phyloP scores from a whole-genome alignment of 1,140 invertebrate genomes.

The Cydia amplana region DNA sequence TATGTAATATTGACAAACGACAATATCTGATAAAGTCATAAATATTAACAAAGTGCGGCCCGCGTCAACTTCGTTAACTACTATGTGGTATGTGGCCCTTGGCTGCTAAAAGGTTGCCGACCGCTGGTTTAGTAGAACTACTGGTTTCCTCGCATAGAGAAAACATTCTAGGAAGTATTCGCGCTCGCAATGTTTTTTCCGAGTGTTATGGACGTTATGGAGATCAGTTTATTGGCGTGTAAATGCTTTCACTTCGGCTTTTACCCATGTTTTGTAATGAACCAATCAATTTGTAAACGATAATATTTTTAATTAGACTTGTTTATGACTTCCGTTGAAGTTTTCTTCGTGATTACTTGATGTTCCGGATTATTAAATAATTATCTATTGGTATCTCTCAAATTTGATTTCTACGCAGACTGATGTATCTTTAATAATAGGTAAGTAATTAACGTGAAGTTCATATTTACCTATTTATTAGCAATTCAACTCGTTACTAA shows the following conservation, averaged over 20 bases:
- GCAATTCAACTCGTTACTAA: no score
- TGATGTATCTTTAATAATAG: not conserved
- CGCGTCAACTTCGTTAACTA: no score
- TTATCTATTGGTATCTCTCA: not conserved
- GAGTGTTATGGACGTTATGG: conserved; percentile 50
- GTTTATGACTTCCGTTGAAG: conserved; percentile 1
- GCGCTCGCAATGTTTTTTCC: conserved; percentile 47
- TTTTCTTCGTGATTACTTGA: not conserved
- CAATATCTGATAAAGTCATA: no score
- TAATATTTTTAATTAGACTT: not conserved
- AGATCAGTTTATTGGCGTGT: conserved; percentile 52
- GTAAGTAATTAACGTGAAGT: not conserved
- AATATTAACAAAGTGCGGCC: no score
- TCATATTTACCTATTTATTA: no score
- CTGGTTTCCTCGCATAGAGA: conserved; percentile 37
- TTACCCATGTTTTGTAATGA: conserved; percentile 22
- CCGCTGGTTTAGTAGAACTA: no score
- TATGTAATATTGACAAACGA: no score
- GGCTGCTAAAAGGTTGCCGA: no score
- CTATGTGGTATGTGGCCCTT: no score
- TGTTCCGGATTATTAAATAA: not conserved
- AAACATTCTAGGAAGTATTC: conserved; percentile 55
- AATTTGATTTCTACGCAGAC: not conserved
- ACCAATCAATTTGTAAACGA: not conserved
- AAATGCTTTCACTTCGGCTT: conserved; percentile 48